These are phyloP conservation scores for Drosophila micromelanica DNA, from an alignment of 1,140 invertebrate species.

Conservation along the genomic window DNA sequence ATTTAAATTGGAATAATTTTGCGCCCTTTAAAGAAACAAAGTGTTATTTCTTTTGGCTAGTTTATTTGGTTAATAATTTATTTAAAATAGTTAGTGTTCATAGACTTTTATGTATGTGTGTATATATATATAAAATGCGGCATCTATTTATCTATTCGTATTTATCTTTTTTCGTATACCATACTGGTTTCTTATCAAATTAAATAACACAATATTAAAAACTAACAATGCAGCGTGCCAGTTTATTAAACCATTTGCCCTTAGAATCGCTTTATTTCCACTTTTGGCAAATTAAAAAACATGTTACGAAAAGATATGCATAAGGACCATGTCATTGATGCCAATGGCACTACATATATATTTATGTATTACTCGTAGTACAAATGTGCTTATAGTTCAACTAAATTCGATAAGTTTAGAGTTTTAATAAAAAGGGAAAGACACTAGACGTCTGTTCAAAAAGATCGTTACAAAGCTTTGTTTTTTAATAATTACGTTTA, in stretches of 20 bases:
- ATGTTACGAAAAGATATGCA: slow-evolving; percentile 69
- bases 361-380: slow-evolving; percentile 50
- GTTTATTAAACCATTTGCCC: slow-evolving; percentile 40
- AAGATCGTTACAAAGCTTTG: slow-evolving; percentile 66
- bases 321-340: slow-evolving; percentile 60
- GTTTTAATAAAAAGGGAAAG: slow-evolving; percentile 43
- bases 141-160: slow-evolving; percentile 43
- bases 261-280: slow-evolving; percentile 25
- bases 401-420: slow-evolving; percentile 73
- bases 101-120: slow-evolving; percentile 50
- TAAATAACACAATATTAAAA: slow-evolving; percentile 78
- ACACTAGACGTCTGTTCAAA: slow-evolving; percentile 55
- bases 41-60: slow-evolving; percentile 56
- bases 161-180: slow-evolving; percentile 55
- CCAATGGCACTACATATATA: slow-evolving; percentile 63
- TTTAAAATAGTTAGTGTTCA: slow-evolving; percentile 73
- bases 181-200: slow-evolving; percentile 71
- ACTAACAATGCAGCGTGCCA: slow-evolving; percentile 73
- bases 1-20: neutral
- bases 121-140: slow-evolving; percentile 63
- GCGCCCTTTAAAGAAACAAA: neutral
- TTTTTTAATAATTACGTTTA: slow-evolving; percentile 21
- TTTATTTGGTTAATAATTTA: slow-evolving; percentile 79
- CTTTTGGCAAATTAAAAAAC: slow-evolving; percentile 54
- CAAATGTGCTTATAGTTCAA: slow-evolving; percentile 73